Base-by-base conservation (phyloP, 2,113 vertebrate genomes). In the Piprites chloris region DNA sequence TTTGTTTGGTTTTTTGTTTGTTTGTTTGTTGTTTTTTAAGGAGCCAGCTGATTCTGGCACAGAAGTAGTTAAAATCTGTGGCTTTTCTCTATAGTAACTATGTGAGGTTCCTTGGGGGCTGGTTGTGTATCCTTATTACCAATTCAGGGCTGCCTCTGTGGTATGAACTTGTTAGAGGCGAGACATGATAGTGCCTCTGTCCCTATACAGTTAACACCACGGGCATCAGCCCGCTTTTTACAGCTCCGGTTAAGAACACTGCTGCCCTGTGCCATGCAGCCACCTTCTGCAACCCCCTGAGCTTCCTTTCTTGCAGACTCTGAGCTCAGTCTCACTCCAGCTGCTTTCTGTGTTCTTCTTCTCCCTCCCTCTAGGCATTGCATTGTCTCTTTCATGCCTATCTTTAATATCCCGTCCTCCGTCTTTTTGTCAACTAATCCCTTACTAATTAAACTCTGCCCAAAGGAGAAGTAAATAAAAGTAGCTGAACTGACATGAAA, bases 391-490 rank as follows among this genome's bases (percentile, higher is more conserved):
- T 68, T 39, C 26, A 6, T 24, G 12, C 12, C 35, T 67, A 8
- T n/a, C 56, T 89, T 66, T 52, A 85, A 71, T 22, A 76, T 30
- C 5, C 12, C 33, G 12, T 55, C 24, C 42, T 67, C 61, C 76
- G 18, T 61, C 76, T 77, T 87, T 89, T 63, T 85, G 49, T 49
- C 68, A 77, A 14, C 42, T 83, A 95, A 90, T 80, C 75, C 42
- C 46, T 77, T 77, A 47, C 37, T 90, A 93, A 92, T 95, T 93
- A 78, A 96, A 90, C 21, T 88, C 73, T 75, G 47, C 69, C 77
- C 44, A 67, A 59, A 87, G 68, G 68, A 74, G 39, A 75, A 78
- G 32, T 84, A 72, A 93, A 78, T 23, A 52, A 63, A 90, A 78
- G 49, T 75, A 78, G 33, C 56, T 59, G 72, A 93, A 46, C 67